Evolutionary conservation across 2,888 invertebrate species (phyloP).

Genomic region (Trypoxylon attenuatum): DNA sequence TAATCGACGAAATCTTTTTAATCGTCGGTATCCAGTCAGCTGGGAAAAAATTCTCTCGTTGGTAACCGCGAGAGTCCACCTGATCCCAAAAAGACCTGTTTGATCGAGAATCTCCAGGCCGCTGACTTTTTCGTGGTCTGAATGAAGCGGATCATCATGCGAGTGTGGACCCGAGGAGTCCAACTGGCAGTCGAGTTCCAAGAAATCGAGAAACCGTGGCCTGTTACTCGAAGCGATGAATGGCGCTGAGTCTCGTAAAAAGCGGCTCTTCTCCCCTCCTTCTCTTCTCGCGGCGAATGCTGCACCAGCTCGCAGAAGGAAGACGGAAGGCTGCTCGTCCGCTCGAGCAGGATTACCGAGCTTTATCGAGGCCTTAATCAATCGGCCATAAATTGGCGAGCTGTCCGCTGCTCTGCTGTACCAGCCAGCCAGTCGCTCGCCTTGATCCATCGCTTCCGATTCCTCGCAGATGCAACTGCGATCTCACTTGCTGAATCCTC

Average conservation of each 20-base stretch:
- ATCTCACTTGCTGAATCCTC: conserved; percentile 32
- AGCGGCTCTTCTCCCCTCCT: neutral
- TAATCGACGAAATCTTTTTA: no score
- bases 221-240: neutral
- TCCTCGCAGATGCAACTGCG: conserved; percentile 24
- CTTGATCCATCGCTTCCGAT: conserved; percentile 54
- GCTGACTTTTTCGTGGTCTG: neutral
- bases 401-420: conserved; percentile 25
- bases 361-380: conserved; percentile 50
- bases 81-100: no score
- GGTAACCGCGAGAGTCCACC: no score
- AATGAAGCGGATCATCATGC: neutral
- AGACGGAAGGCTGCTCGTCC: neutral
- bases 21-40: no score
- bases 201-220: neutral
- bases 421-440: conserved; percentile 35
- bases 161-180: neutral
- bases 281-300: no score
- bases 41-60: no score
- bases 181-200: neutral
- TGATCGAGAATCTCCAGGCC: no score
- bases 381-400: conserved; percentile 49
- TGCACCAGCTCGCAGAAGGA: conserved; percentile 25
- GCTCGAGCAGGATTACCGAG: conserved; percentile 26
- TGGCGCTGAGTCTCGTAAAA: neutral